Percentiles rank a stretch among this genome's conserved stretches.
phyloP scores from a whole-genome alignment of 2,797 vertebrate genomes.

The Argyrosomus regius region DNA sequence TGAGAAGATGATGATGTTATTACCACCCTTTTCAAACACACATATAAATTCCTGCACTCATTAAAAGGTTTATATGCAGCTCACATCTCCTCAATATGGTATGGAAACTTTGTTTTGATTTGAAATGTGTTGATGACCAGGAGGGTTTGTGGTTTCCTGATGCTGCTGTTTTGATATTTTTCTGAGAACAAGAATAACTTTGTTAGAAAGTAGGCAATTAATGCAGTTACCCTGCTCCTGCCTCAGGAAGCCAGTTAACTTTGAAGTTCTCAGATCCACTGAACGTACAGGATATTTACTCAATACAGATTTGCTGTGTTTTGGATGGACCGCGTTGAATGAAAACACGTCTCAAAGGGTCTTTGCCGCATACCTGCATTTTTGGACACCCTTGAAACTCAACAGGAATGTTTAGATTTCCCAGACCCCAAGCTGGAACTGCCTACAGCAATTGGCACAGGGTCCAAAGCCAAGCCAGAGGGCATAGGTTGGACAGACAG shows the following conservation, averaged over 20 bases:
- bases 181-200: slow-evolving; percentile 73
- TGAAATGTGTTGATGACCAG: slow-evolving; percentile 51
- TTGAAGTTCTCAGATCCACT: slow-evolving; percentile 76
- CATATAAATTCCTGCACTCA: slow-evolving; percentile 20
- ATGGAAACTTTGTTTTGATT: slow-evolving; percentile 61
- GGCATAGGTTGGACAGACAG: slow-evolving; percentile 44
- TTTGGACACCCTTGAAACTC: slow-evolving; percentile 75
- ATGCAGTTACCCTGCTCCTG: slow-evolving; percentile 58
- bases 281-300: slow-evolving; percentile 81
- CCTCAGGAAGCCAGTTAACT: slow-evolving; percentile 71
- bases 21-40: slow-evolving; percentile 33
- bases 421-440: slow-evolving; percentile 60
- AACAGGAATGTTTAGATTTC: slow-evolving; percentile 78
- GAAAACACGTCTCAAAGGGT: slow-evolving; percentile 79
- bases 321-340: slow-evolving; percentile 67
- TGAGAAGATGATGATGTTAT: slow-evolving; percentile 33
- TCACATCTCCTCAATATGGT: slow-evolving; percentile 40
- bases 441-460: slow-evolving; percentile 61
- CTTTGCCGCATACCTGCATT: slow-evolving; percentile 75
- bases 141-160: slow-evolving; percentile 66
- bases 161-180: slow-evolving; percentile 61
- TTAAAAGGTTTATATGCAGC: slow-evolving; percentile 32
- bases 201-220: slow-evolving; percentile 74
- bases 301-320: slow-evolving; percentile 75
- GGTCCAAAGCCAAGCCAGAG: slow-evolving; percentile 55